Evolutionary conservation across 2,888 invertebrate species (phyloP).

Genomic region (Tetheella fluctuosa): DNA sequence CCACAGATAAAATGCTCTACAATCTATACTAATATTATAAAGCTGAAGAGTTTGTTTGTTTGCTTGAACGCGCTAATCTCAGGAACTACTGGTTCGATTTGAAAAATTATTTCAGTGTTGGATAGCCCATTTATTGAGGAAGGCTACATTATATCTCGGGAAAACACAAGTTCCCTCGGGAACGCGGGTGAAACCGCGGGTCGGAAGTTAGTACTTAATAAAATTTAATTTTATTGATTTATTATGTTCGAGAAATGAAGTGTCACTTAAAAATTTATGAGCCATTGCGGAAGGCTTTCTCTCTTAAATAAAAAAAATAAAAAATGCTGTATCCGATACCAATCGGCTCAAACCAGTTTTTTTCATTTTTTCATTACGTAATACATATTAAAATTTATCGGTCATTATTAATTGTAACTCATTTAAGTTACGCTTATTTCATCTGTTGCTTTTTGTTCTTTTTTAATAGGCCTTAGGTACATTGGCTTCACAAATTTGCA

Average conservation of each 20-base stretch:
- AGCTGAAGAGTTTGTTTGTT: too few species aligned
- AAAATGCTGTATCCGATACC: neutral
- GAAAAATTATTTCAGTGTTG: too few species aligned
- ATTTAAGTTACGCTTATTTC: neutral
- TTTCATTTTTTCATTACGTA: neutral
- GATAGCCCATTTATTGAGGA: too few species aligned
- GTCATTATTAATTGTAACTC: neutral
- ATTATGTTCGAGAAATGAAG: neutral
- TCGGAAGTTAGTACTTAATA: neutral
- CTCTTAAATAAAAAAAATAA: neutral
- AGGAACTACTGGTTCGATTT: too few species aligned
- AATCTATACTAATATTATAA: too few species aligned
- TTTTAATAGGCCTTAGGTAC: neutral
- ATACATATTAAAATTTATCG: neutral
- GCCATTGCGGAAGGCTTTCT: neutral
- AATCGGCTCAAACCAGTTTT: neutral
- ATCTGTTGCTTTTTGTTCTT: neutral
- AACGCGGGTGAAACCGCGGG: too few species aligned
- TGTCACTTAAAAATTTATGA: neutral
- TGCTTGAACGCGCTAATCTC: too few species aligned
- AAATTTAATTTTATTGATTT: neutral
- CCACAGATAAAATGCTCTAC: slow-evolving; percentile 17
- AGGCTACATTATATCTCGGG: too few species aligned
- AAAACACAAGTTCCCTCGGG: too few species aligned
- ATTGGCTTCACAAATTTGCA: too few species aligned